Evolutionary conservation across 2,888 invertebrate species (phyloP), one percentile per base, ranked within the genome.

Genomic region (Chrysolina oricalcia): DNA sequence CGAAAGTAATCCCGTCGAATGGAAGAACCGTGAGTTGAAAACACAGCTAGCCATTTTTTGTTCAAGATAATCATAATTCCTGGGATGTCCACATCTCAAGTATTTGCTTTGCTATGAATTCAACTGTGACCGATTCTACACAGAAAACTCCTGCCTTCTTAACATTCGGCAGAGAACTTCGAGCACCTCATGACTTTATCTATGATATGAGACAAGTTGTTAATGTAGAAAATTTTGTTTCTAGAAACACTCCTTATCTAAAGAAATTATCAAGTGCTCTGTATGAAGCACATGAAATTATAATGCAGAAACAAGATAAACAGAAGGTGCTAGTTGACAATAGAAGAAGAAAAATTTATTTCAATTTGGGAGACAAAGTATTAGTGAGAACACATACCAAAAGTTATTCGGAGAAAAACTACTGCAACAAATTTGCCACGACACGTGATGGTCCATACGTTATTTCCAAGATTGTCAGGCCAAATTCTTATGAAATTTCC

Each of bases 401-500:
- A 62, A 63, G 43, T 70, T 56, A 15, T 62, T 13, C 63, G 15
- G 35, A 70, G 41, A 59, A 62, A 63, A 59, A 27, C 13, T 73
- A 59, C 27, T 70, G 70, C n/a, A 56, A 59, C n/a, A 76, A 73
- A 50, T 73, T 76, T 23, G 67, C 64, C 17, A 41, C 73, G 8
- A 46, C 63, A 40, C 59, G 64, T 48, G 73, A 73, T 73, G 73
- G 70, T 35, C 73, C 76, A 15, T 72, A 75, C 68, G 46, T 73
- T 6, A 70, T 76, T 21, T 62, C 27, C 21, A 75, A 75, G 35
- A 64, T 68, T 2, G 56, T 75, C 35, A 62, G 63, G 13, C 59
- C 74, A 27, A 71, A 63, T 15, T 71, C 66, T 15, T 69, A 73
- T 69, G 23, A 65, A 27, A 50, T 70, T 48, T 70, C 74, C n/a